Conservation (phyloP, 2,888 invertebrate genomes). For the Willowsia nigromaculata region DNA sequence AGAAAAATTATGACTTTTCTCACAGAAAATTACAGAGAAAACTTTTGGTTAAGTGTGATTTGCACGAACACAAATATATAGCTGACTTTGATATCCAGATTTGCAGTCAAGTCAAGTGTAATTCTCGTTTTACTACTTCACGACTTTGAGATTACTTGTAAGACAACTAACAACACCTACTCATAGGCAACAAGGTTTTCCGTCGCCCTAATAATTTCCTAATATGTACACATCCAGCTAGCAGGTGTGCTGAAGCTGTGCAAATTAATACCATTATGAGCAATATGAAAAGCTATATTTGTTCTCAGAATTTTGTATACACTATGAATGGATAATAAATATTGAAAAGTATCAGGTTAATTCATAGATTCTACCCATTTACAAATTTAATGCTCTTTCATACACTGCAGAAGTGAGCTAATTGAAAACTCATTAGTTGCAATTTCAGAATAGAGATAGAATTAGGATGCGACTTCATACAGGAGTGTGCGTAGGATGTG, state of each 20-base stretch:
- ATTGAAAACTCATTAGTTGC: background rate
- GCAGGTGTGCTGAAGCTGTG: background rate
- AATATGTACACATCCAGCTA: conserved; percentile 15
- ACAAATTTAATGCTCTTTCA: no score
- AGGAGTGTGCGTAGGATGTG: background rate
- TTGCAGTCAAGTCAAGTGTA: background rate
- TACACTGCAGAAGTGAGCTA: no score
- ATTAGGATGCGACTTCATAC: background rate
- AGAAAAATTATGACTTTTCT: background rate
- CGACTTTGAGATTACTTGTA: background rate
- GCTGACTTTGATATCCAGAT: background rate
- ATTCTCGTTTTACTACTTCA: background rate
- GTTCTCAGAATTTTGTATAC: background rate
- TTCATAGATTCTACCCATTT: background rate
- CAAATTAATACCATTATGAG: background rate
- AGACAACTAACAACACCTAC: conserved; percentile 3
- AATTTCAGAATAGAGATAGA: no score
- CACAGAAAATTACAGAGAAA: background rate
- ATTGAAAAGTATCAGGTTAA: background rate
- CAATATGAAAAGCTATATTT: background rate
- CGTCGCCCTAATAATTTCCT: conserved; percentile 28
- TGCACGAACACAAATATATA: background rate
- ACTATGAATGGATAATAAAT: background rate
- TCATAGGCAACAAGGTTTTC: background rate
- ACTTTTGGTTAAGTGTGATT: background rate